Percentiles rank a stretch among this genome's conserved stretches.
Conservation (phyloP, 2,797 vertebrate species). For the Mionectes olivaceus region DNA sequence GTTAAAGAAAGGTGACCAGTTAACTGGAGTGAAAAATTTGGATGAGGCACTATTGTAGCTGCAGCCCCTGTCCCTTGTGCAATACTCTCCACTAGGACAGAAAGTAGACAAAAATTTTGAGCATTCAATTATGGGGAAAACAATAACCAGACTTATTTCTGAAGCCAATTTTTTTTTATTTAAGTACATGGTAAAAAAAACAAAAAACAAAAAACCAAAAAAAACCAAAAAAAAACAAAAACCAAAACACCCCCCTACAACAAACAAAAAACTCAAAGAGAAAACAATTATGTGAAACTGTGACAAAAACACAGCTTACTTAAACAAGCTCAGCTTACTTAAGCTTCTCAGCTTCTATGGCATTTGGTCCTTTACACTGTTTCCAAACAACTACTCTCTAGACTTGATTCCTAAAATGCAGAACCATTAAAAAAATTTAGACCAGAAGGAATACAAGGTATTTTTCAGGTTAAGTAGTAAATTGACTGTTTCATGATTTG, state of each 20-base stretch:
- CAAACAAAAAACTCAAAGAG: not conserved
- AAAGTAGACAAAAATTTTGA: not conserved
- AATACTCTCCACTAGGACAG: not conserved
- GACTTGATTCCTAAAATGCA: not conserved
- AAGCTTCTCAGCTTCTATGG: not conserved
- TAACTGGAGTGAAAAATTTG: not conserved
- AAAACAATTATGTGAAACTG: not conserved
- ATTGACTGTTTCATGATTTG: not conserved
- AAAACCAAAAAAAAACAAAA: too few species aligned
- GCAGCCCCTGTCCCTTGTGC: not conserved
- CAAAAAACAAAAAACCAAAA: too few species aligned
- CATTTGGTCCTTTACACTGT: not conserved
- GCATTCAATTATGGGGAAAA: not conserved
- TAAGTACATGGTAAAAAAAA: not conserved
- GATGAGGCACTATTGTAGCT: too few species aligned
- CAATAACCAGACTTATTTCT: not conserved
- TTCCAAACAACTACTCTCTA: not conserved
- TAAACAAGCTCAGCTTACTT: too few species aligned
- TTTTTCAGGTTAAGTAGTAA: not conserved
- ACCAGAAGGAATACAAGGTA: not conserved
- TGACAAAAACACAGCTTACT: not conserved
- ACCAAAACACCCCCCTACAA: not conserved
- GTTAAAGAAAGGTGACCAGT: not conserved
- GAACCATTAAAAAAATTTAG: not conserved
- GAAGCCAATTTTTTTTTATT: not conserved